Conservation (phyloP, 2,113 vertebrate genomes). For the Leptobrachium ailaonicum region DNA sequence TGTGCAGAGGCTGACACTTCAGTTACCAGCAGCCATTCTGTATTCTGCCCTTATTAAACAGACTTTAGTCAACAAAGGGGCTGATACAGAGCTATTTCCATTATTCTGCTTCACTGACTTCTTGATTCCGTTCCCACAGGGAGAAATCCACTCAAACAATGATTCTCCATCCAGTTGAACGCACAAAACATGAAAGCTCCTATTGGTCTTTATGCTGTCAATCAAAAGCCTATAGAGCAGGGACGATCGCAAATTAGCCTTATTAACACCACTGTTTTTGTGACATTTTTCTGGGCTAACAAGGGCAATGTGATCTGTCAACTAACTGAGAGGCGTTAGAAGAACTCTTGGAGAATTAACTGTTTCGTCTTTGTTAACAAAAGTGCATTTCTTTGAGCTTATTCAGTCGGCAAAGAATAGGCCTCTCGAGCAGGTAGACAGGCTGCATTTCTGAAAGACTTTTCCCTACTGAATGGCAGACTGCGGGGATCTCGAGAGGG, state of each 20-base stretch:
- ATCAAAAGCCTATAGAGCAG: constrained; percentile 56
- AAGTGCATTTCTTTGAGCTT: constrained; percentile 45
- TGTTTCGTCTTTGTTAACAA: constrained; percentile 41
- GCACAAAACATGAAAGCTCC: constrained; percentile 70
- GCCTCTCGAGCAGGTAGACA: constrained; percentile 46
- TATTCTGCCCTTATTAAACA: constrained; percentile 49
- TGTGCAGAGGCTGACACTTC: not conserved
- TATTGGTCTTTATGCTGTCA: constrained; percentile 66
- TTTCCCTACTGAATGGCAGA: no score
- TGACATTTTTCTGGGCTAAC: constrained; percentile 48
- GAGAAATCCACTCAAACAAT: constrained; percentile 59
- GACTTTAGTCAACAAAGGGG: constrained; percentile 63
- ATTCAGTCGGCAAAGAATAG: constrained; percentile 38
- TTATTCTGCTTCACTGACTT: constrained; percentile 73
- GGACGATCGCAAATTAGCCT: constrained; percentile 63
- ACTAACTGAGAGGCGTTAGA: not conserved
- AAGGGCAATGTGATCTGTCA: constrained; percentile 26
- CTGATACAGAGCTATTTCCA: constrained; percentile 64
- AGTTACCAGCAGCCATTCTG: constrained; percentile 39
- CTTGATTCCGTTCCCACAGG: constrained; percentile 75
- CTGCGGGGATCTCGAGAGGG: no score
- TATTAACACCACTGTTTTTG: constrained; percentile 50
- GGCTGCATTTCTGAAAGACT: not conserved
- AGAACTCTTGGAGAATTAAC: constrained; percentile 49
- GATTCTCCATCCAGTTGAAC: constrained; percentile 57